phyloP scores from a whole-genome alignment of 1,140 invertebrate genomes.

The Ephestia elutella region DNA sequence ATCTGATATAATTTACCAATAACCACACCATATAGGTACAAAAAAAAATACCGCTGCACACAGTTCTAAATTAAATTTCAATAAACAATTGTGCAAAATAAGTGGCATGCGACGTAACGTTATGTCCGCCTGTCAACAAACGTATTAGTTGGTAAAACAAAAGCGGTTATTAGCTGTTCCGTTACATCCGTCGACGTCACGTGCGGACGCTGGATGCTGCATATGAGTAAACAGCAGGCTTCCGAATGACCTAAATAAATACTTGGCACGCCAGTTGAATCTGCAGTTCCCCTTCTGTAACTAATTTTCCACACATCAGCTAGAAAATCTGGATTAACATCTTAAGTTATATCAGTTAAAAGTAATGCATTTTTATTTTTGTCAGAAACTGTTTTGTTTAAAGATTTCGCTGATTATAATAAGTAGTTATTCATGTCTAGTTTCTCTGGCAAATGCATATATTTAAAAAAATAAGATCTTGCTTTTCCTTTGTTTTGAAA shows the following conservation, averaged over 20 bases:
- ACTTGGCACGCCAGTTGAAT: neutral
- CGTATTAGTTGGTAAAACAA: constrained; percentile 34
- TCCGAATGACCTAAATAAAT: constrained; percentile 12
- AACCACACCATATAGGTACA: neutral
- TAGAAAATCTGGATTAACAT: no score
- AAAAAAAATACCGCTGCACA: neutral
- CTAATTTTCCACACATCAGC: no score
- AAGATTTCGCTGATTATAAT: neutral
- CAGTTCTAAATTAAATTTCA: neutral
- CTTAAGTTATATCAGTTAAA: no score
- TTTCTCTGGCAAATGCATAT: no score
- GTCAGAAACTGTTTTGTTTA: neutral
- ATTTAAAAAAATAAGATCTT: neutral
- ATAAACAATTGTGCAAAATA: neutral
- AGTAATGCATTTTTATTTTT: no score
- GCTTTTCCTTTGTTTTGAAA: neutral
- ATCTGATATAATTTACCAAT: no score
- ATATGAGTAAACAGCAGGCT: constrained; percentile 12
- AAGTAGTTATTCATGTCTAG: no score
- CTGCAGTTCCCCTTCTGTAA: neutral
- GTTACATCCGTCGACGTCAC: constrained; percentile 43
- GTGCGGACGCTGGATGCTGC: constrained; percentile 13
- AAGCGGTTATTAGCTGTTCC: constrained; percentile 34
- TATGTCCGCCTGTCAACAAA: neutral
- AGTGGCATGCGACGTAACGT: neutral